These are phyloP conservation scores for Tenthredo mesomela DNA, from an alignment of 2,888 invertebrate genomes.

Conservation along the genomic window DNA sequence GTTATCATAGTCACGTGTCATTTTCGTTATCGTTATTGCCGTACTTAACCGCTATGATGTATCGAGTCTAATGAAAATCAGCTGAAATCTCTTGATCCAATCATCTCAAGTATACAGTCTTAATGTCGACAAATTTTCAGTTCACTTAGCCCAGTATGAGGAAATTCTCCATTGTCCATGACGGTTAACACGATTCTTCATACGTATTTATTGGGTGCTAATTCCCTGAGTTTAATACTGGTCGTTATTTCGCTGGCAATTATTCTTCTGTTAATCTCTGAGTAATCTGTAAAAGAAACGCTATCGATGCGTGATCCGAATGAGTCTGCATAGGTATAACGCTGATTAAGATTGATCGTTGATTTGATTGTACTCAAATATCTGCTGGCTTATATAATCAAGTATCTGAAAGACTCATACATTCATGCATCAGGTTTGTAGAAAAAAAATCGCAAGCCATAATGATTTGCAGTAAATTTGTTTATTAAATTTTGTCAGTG, in stretches of 20 bases:
- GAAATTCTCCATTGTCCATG: too few relatives aligned
- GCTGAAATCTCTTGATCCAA: neutral
- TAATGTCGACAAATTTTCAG: too few relatives aligned
- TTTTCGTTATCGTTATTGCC: neutral
- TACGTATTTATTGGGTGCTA: too few relatives aligned
- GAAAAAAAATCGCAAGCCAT: neutral
- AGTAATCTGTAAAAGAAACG: too few relatives aligned
- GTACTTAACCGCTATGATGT: neutral
- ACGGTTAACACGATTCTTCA: too few relatives aligned
- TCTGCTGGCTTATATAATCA: neutral
- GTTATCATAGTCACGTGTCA: neutral
- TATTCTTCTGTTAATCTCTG: too few relatives aligned
- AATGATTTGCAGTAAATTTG: neutral
- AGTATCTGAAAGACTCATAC: neutral
- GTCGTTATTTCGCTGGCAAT: too few relatives aligned
- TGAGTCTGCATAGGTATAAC: too few relatives aligned
- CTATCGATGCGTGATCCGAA: too few relatives aligned
- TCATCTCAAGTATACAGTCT: neutral
- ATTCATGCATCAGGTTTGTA: neutral
- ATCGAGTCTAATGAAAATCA: neutral
- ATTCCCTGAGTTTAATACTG: too few relatives aligned
- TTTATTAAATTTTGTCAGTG: neutral
- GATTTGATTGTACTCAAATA: neutral
- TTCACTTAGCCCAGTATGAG: too few relatives aligned
- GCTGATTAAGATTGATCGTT: neutral